Evolutionary conservation across 2,113 vertebrate species (phyloP).

Genomic region (Morone chrysops): DNA sequence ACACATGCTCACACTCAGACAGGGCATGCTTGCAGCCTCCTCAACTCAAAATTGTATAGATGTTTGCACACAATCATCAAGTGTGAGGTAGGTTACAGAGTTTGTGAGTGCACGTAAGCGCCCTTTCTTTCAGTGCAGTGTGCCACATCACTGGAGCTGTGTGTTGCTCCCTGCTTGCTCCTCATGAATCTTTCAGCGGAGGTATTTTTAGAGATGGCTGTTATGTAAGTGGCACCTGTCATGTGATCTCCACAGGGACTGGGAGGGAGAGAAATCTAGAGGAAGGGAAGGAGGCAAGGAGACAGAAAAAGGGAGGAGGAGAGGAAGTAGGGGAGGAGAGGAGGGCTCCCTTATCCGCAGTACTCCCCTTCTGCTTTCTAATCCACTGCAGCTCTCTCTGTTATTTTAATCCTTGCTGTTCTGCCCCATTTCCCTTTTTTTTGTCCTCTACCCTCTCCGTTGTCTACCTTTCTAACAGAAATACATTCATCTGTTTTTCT

Average conservation of each 20-base stretch:
- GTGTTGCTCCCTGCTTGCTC: conserved; percentile 52
- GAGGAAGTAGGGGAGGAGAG: conserved; percentile 11
- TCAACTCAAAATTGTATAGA: conserved; percentile 5
- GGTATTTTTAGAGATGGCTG: conserved; percentile 82
- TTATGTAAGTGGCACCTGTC: conserved; percentile 86
- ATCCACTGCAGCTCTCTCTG: background rate
- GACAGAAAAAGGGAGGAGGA: conserved; percentile 16
- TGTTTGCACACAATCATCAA: conserved; percentile 20
- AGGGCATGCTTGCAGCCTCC: background rate
- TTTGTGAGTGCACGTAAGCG: conserved; percentile 23
- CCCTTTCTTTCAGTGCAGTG: conserved; percentile 38
- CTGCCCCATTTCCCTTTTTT: background rate
- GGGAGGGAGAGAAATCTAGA: conserved; percentile 56
- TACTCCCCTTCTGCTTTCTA: conserved; percentile 17
- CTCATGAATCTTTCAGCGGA: conserved; percentile 83
- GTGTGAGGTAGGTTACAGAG: background rate
- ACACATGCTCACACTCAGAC: conserved; percentile 14
- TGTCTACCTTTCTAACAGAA: background rate
- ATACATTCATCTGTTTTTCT: background rate
- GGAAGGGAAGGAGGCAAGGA: conserved; percentile 38
- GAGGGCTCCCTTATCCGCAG: conserved; percentile 12
- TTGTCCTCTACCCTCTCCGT: background rate
- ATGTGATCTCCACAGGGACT: conserved; percentile 79
- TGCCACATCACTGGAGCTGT: conserved; percentile 51
- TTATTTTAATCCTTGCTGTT: conserved; percentile 4